phyloP scores from a whole-genome alignment of 2,797 vertebrate species.

The Helicolenus hilgendorfi region DNA sequence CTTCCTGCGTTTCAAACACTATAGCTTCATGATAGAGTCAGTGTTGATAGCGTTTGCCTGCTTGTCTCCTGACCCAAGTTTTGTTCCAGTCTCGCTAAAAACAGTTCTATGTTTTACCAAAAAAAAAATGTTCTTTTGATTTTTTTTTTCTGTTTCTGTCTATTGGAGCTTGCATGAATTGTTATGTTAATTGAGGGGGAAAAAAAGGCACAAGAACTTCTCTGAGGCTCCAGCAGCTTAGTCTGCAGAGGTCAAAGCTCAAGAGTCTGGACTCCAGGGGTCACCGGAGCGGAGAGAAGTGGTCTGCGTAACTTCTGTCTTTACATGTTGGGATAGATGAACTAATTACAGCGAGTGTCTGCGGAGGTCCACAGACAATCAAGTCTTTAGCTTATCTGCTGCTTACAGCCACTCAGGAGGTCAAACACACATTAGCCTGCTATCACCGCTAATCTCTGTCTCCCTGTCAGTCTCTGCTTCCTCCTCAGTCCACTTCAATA shows the following conservation, averaged over 20 bases:
- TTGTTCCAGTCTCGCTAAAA: background rate
- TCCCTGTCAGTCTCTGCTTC: slow-evolving; percentile 64
- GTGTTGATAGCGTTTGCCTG: slow-evolving; percentile 29
- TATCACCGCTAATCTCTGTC: slow-evolving; percentile 74
- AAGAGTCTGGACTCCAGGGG: slow-evolving; percentile 27
- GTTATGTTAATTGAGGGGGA: background rate
- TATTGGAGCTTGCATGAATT: background rate
- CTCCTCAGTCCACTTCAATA: slow-evolving; percentile 25
- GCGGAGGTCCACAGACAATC: slow-evolving; percentile 76
- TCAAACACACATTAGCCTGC: slow-evolving; percentile 79
- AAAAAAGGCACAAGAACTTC: background rate
- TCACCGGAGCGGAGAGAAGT: slow-evolving; percentile 37
- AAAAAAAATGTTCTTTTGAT: background rate
- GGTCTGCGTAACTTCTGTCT: slow-evolving; percentile 51
- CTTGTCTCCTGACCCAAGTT: slow-evolving; percentile 4
- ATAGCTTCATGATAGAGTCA: slow-evolving; percentile 13
- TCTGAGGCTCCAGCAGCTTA: slow-evolving; percentile 27
- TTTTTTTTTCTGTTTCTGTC: background rate
- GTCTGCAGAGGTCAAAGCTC: slow-evolving; percentile 41
- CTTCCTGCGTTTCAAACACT: slow-evolving; percentile 58
- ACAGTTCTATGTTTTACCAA: background rate
- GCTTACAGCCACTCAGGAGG: slow-evolving; percentile 78
- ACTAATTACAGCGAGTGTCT: slow-evolving; percentile 76
- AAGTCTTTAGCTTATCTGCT: slow-evolving; percentile 81
- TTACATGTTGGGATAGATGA: slow-evolving; percentile 76